Conservation (phyloP, 1,140 invertebrate genomes). For the Trypoxylus dichotomus region DNA sequence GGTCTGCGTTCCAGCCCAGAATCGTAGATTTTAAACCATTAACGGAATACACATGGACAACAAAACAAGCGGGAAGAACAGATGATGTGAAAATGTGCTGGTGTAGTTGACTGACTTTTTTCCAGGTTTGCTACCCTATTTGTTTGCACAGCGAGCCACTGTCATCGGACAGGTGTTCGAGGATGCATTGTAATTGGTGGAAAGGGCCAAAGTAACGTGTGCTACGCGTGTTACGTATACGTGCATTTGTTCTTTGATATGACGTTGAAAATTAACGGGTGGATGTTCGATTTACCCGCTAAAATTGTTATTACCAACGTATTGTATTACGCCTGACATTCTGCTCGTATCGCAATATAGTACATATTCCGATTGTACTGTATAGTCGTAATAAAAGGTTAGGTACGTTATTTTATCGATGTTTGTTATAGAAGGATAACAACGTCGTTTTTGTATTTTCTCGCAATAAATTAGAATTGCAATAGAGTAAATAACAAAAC, state of each 20-base stretch:
- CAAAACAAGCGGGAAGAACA: conserved; percentile 4
- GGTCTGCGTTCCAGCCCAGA: neutral
- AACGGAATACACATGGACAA: neutral
- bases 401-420: too few relatives aligned
- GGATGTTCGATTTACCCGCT: neutral
- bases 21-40: neutral
- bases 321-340: too few relatives aligned
- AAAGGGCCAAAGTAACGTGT: neutral
- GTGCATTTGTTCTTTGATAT: conserved; percentile 8
- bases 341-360: too few relatives aligned
- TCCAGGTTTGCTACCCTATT: conserved; percentile 9
- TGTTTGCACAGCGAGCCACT: conserved; percentile 15
- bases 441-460: too few relatives aligned
- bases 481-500: too few relatives aligned
- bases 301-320: too few relatives aligned
- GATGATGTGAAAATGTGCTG: conserved; percentile 14
- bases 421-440: too few relatives aligned
- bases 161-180: neutral
- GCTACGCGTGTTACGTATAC: neutral
- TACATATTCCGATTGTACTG: too few relatives aligned
- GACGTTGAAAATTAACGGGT: neutral
- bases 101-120: conserved; percentile 2
- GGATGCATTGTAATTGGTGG: conserved; percentile 15
- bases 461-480: too few relatives aligned
- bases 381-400: too few relatives aligned